Percentiles rank a stretch among this genome's conserved stretches.
These are phyloP conservation scores for Semicossyphus pulcher DNA, from an alignment of 2,113 vertebrate species.

Conservation along the genomic window DNA sequence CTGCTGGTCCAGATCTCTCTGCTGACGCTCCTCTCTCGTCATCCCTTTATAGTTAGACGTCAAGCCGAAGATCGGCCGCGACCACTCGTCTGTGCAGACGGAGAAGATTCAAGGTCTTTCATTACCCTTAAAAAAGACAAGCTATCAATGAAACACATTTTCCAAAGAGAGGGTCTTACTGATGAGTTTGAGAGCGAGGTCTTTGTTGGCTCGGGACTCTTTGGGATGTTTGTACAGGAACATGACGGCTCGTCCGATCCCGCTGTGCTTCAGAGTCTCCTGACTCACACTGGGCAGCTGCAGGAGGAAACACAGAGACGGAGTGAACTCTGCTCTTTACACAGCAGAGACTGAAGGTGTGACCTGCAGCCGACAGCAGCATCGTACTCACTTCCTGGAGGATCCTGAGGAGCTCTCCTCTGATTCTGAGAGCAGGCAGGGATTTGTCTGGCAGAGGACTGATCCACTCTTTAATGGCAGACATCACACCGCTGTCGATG, in stretches of 20 bases:
- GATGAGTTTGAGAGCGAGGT: slow-evolving; percentile 97
- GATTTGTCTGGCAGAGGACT: slow-evolving; percentile 96
- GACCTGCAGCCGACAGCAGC: no score
- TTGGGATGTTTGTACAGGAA: slow-evolving; percentile 99
- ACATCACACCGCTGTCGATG: slow-evolving; percentile 99
- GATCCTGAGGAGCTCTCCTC: slow-evolving; percentile 87
- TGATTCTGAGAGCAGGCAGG: slow-evolving; percentile 93
- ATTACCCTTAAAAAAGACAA: no score
- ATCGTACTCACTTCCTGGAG: slow-evolving; percentile 90
- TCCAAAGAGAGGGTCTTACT: slow-evolving; percentile 83
- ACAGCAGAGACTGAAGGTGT: not conserved
- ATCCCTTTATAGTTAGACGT: slow-evolving; percentile 99
- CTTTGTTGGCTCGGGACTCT: slow-evolving; percentile 95
- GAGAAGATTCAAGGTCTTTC: not conserved
- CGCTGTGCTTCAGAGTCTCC: slow-evolving; percentile 98
- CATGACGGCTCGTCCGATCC: slow-evolving; percentile 97
- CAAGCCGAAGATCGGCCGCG: slow-evolving; percentile 96
- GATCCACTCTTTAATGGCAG: slow-evolving; percentile 99
- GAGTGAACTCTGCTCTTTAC: not conserved
- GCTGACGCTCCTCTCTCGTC: slow-evolving; percentile 97
- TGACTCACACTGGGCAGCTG: slow-evolving; percentile 98
- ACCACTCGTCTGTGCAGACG: slow-evolving; percentile 92
- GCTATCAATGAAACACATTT: no score
- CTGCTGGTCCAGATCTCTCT: slow-evolving; percentile 98
- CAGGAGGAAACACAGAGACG: not conserved